Evolutionary conservation across 2,797 vertebrate genomes (phyloP), one percentile per base, ranked within the genome.

Genomic region (Todus mexicanus): DNA sequence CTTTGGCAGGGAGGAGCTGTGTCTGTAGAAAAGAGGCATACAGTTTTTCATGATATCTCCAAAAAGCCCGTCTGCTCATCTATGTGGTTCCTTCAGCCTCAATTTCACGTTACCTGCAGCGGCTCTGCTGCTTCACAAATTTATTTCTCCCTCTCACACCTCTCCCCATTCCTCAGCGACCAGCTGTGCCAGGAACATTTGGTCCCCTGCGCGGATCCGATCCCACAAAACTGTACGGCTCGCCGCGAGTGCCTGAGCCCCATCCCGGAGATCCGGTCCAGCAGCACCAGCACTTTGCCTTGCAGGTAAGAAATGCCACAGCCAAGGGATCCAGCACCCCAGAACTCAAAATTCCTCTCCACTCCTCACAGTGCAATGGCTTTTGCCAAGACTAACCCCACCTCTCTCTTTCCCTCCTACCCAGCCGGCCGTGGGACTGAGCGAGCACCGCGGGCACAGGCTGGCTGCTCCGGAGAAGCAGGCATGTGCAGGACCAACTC

Each of bases 171-270:
- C 48, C 40, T 7, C 97, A 97, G 97, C 97, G 96, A 78, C 97
- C 98, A 17, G 86, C 96, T 1, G 97, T 97, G 9, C 97, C 98
- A 4, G 98, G 98, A 63, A 96, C 99, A 4, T 98, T 98, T 57
- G 97, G 97, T 21, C 97, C 98, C 81, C 97, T 98, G 89, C 98
- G 97, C 26, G 93, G 98, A 54, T 98, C 98, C 8, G 98, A 99
- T 57, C 97, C 98, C 42, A 95, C 97, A 1, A 98, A 98, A 26
- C 79, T 98, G 26, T 98, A 98, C 12, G 96, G 97, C 59, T 97
- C 98, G 31, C 96, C 97, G 0, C 96, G 98, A 86, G 96, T 98
- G 69, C 98, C 98, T 29, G 98, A 99, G 61, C 97, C 97, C 18
- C 98, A 98, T 37, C 98, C 98, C 1, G 97, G 98, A 82, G 98